Base-by-base conservation (phyloP, 2,888 invertebrate species). In the Mythimna ferrago region DNA sequence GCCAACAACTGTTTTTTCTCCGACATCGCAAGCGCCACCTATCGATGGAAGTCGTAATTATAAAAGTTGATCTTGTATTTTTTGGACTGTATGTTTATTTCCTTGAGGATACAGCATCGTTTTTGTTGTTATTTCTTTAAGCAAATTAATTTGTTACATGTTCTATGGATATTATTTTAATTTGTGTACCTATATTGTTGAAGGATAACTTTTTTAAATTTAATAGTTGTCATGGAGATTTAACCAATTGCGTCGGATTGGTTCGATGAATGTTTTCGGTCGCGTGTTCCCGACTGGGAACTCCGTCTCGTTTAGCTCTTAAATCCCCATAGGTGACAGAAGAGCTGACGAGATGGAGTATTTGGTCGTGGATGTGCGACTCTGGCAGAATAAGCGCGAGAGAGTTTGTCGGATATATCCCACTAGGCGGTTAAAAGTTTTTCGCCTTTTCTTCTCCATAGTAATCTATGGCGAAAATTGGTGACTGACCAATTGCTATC, bases 41-140 rank as follows among this genome's bases (percentile, higher is more conserved):
- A 56, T 56, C 19, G 38, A 14, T 32, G 6, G 21, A 19, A 58
- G 16, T 10, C 51, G 10, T 70, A 61, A 71, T 68, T 73, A 19
- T 65, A 57, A 67, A 72, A 38, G 54, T 72, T 73, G 74, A 81
- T 76, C 78, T 83, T 64, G 57, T 75, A 64, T 79, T 54, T 63
- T 71, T 75, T 65, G 53, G 65, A 63, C 21, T 75, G 41, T 82
- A 73, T 73, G 69, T 82, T 78, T 76, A 76, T 76, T 53, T 9
- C 21, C 1, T 2, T 64, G 60, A 72, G 44, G 54, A 54, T 60
- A 53, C 57, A 35, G 32, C 21, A 21, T 32, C 19, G 19, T 38
- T 54, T 41, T 66, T 74, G 21, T 74, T 72, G 19, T 21, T 73
- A 38, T 58, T 63, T 73, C 2, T 64, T 51, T 62, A 71, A 48